Conservation (phyloP, 2,888 invertebrate genomes). For the Scaptomyza polygonia region DNA sequence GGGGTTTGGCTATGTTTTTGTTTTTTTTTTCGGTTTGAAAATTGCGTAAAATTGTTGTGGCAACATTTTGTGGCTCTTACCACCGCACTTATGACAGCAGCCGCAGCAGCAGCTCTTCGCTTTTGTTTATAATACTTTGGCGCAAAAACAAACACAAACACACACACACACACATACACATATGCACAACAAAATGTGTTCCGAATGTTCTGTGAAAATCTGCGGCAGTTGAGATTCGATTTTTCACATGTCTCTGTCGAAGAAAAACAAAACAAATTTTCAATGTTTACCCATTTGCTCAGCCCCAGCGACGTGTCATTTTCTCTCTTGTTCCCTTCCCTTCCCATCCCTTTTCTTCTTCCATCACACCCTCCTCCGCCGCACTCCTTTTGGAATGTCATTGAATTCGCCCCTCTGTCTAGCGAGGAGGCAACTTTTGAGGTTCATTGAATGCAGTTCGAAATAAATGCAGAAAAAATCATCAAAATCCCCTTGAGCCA, state of each 20-base stretch:
- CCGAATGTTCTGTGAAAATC: conserved; percentile 67
- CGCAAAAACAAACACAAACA: conserved; percentile 61
- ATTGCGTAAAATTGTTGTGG: conserved; percentile 77
- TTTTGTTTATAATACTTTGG: conserved; percentile 68
- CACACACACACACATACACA: conserved; percentile 33
- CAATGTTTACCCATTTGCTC: conserved; percentile 56
- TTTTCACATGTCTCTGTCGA: conserved; percentile 59
- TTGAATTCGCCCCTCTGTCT: no score
- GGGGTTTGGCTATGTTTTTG: neutral
- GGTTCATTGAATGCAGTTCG: conserved; percentile 34
- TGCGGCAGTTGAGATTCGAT: conserved; percentile 55
- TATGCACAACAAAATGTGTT: conserved; percentile 44
- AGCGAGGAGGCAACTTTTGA: no score
- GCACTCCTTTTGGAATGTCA: no score
- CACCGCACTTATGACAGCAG: conserved; percentile 44
- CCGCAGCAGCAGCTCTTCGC: conserved; percentile 28
- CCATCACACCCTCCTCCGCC: neutral
- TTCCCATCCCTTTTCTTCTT: neutral
- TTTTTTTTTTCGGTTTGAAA: conserved; percentile 61
- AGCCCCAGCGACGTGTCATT: conserved; percentile 41
- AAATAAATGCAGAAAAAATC: neutral
- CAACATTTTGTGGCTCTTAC: conserved; percentile 60
- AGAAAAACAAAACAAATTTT: conserved; percentile 39
- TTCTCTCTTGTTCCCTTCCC: no score
- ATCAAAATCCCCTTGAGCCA: conserved; percentile 40